These are phyloP conservation scores for Dryobota labecula DNA, from an alignment of 2,888 invertebrate genomes.

Conservation along the genomic window DNA sequence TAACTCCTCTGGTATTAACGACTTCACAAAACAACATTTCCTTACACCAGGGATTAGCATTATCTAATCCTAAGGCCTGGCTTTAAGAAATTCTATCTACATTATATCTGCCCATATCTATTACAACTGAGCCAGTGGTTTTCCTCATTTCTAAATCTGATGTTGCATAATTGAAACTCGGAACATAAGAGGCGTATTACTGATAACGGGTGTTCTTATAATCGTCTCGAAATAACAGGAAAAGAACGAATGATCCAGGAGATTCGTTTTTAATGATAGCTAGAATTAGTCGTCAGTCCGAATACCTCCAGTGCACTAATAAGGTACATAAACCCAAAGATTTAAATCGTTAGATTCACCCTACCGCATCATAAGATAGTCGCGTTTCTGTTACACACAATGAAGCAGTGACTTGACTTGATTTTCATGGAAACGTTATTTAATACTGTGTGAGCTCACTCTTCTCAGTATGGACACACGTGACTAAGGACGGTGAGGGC, in stretches of 20 bases:
- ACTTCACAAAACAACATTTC: constrained; percentile 23
- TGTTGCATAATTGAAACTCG: neutral
- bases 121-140: constrained; percentile 1
- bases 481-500: too few relatives aligned
- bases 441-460: too few relatives aligned
- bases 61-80: constrained; percentile 31
- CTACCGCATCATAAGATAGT: too few relatives aligned
- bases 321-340: too few relatives aligned
- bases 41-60: constrained; percentile 30
- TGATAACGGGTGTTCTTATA: neutral
- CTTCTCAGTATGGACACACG: too few relatives aligned
- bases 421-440: too few relatives aligned
- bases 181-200: neutral
- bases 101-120: constrained; percentile 23
- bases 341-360: too few relatives aligned
- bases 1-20: constrained; percentile 24
- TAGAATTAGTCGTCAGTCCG: neutral
- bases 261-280: neutral
- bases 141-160: constrained; percentile 15
- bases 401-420: too few relatives aligned
- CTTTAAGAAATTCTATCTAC: constrained; percentile 18
- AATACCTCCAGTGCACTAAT: too few relatives aligned
- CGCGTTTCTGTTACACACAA: too few relatives aligned
- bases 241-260: neutral
- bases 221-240: neutral